Evolutionary conservation across 1,140 invertebrate genomes (phyloP).

Genomic region (Drosophila watanabei): DNA sequence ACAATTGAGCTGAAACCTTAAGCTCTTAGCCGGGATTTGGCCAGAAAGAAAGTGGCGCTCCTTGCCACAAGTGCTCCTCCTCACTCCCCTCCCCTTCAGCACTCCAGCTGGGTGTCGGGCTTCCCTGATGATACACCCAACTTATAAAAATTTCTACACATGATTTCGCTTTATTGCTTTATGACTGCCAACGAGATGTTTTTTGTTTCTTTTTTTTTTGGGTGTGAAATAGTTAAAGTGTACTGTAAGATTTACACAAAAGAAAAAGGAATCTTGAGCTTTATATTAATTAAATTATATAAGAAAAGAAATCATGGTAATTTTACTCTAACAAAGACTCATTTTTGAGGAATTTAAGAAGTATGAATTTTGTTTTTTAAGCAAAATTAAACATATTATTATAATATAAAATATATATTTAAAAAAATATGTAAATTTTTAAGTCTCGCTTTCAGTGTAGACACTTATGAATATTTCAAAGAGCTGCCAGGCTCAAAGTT

Average conservation of each 20-base stretch:
- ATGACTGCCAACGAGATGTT: conserved; percentile 31
- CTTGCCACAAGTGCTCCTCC: conserved; percentile 4
- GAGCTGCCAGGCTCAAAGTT: conserved; percentile 37
- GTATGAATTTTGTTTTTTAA: not conserved
- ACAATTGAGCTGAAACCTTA: conserved; percentile 57
- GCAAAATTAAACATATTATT: not conserved
- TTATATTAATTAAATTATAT: not conserved
- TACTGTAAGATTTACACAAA: not conserved
- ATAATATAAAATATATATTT: not conserved
- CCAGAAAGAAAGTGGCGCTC: conserved; percentile 26
- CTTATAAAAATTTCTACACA: conserved; percentile 66
- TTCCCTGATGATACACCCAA: conserved; percentile 29
- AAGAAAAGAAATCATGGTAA: fast-evolving
- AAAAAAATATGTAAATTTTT: not conserved
- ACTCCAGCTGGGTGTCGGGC: not conserved
- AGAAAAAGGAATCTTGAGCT: not conserved
- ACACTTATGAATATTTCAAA: conserved; percentile 61
- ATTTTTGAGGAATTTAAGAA: not conserved
- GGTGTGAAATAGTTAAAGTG: conserved; percentile 2
- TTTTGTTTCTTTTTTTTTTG: not conserved
- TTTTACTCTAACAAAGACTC: too few relatives aligned
- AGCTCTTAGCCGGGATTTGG: conserved; percentile 53
- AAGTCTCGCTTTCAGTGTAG: not conserved
- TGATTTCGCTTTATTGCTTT: conserved; percentile 69
- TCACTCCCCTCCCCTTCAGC: not conserved